A percentile compares a stretch with the other conserved stretches of the same genome.
These are phyloP conservation scores for Strigamia transsilvanica DNA, from an alignment of 2,888 invertebrate species.

Conservation along the genomic window DNA sequence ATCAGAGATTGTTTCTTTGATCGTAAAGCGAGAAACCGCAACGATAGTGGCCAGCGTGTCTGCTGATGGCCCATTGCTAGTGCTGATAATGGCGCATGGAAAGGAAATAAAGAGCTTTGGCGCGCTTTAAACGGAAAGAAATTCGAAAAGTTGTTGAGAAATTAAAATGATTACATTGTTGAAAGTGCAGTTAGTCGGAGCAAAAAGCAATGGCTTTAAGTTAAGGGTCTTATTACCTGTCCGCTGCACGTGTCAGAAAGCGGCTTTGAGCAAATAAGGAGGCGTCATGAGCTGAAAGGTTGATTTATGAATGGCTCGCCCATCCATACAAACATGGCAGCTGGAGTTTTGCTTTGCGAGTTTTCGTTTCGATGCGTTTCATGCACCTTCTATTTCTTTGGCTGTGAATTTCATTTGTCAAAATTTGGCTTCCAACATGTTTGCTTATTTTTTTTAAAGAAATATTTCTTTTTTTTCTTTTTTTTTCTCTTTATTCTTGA, in stretches of 20 bases:
- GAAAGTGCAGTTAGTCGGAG: constrained; percentile 13
- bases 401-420: constrained; percentile 36
- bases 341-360: constrained; percentile 5
- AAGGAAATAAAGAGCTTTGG: constrained; percentile 9
- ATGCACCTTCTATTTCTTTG: constrained; percentile 3
- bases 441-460: background rate
- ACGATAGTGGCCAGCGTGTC: constrained; percentile 19
- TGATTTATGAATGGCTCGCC: constrained; percentile 36
- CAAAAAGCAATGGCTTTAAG: constrained; percentile 11
- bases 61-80: constrained; percentile 22
- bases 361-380: constrained; percentile 26
- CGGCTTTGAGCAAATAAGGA: constrained; percentile 34
- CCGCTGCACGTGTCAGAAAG: constrained; percentile 34
- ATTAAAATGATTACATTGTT: constrained; percentile 37
- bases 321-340: constrained; percentile 39
- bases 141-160: background rate
- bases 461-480: background rate
- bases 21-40: constrained; percentile 41
- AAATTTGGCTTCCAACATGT: background rate
- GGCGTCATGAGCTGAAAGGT: constrained; percentile 12
- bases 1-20: constrained; percentile 40
- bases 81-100: constrained; percentile 23
- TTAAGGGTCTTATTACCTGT: constrained; percentile 37
- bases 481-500: background rate
- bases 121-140: background rate